These are phyloP conservation scores for Otus sunia DNA, from an alignment of 2,113 vertebrate species.

Conservation along the genomic window DNA sequence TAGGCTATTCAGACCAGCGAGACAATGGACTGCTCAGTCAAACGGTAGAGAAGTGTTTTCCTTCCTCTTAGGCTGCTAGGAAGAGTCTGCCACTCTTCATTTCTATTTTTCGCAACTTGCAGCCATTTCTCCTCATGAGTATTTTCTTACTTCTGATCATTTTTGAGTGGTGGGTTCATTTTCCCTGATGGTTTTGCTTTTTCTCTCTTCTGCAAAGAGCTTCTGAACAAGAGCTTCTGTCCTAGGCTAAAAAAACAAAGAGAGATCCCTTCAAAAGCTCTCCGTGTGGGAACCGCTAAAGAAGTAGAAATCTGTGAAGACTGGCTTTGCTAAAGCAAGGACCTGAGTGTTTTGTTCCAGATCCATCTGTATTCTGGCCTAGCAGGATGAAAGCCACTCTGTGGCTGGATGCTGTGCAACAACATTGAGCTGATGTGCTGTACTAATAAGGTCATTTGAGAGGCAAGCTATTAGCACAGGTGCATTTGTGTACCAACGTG, in stretches of 20 bases:
- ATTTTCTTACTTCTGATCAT: not conserved
- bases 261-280: not conserved
- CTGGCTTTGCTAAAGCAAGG: not conserved
- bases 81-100: not conserved
- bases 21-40: slow-evolving; percentile 4
- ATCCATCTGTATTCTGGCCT: not conserved
- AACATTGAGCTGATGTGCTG: not conserved
- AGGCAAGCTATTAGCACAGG: not conserved
- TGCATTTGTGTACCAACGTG: not conserved
- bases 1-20: not conserved
- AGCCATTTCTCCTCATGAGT: not conserved
- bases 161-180: not conserved
- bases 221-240: not conserved
- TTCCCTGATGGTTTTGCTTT: not conserved
- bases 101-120: not conserved
- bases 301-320: not conserved
- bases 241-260: not conserved
- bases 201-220: not conserved
- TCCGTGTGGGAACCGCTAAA: fast-evolving
- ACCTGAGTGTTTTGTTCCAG: not conserved
- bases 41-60: not conserved
- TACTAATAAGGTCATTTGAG: not conserved
- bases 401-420: not conserved
- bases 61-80: not conserved
- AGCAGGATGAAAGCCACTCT: not conserved